Base-by-base conservation (phyloP, 2,113 vertebrate genomes). In the Poeciliopsis prolifica region DNA sequence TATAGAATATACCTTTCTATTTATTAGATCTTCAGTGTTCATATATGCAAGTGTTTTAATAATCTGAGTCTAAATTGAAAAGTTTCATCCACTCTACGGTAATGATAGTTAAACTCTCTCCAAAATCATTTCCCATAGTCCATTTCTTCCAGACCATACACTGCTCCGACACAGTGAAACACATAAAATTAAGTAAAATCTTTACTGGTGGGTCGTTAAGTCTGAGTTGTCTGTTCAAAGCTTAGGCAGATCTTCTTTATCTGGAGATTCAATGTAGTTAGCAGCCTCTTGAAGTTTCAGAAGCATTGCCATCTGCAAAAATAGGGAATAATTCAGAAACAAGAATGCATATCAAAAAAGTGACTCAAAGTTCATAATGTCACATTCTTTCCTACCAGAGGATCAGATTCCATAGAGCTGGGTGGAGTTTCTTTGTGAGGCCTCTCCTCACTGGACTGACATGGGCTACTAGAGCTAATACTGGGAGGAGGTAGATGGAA, bases 201-300 rank as follows among this genome's bases (percentile, higher is more conserved):
- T 74, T 64, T 86, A 82, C 81, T 66, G 12, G 75, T 72, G 61
- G 30, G 67, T 75, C 5, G 42, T 70, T 42, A 66, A 44, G 65
- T 70, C 66, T 69, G 14, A 78, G 65, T 68, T 71, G 67, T 81
- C 72, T 71, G 60, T 86, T 91, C 85, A 93, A 87, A 94, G 90
- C 72, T 95, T 96, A 26, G 97, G 95, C 80, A 98, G 95, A 76
- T 98, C 97, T 90, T 99, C 98, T 63, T 95, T 95, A 74, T 99
- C 98, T 0, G 97, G 97, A 85, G 97, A 98, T 89, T 99, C 97
- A 24, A 98, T 98, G 91, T 97, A 97, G 92, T 98, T 98, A 91
- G 98, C 98, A 3, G 97, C 96, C 92, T 99, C 98, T 87, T 99
- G 98, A 77, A 99, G 97, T 87, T 99, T 99, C 89, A 99, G 92